Evolutionary conservation across 37 sponge, comb jelly and placozoan genomes (phyloP).

Genomic region (Ephydatia muelleri): DNA sequence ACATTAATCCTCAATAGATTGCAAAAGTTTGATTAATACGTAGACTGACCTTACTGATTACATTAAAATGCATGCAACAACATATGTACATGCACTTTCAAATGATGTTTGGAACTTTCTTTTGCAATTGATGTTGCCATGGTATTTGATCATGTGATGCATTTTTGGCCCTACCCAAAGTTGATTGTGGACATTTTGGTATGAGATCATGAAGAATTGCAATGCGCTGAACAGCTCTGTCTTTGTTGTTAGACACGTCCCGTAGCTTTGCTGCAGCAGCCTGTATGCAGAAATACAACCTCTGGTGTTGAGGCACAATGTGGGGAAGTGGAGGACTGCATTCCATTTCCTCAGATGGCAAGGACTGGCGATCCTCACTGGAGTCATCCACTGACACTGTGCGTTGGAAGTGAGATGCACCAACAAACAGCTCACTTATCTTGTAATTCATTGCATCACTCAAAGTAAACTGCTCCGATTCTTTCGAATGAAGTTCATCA

Average conservation of each 20-base stretch:
- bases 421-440: constrained; percentile 53
- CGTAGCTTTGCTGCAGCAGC: constrained; percentile 52
- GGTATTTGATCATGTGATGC: background rate
- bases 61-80: background rate
- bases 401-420: background rate
- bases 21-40: too few relatives aligned
- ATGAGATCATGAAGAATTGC: constrained; percentile 30
- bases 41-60: too few relatives aligned
- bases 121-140: background rate
- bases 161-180: constrained; percentile 10
- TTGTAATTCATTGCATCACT: constrained; percentile 10
- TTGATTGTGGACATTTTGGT: constrained; percentile 12
- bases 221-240: constrained; percentile 39
- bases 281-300: constrained; percentile 59
- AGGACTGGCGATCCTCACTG: background rate
- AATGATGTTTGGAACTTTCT: background rate
- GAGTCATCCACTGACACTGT: background rate
- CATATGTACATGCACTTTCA: background rate
- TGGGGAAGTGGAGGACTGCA: background rate
- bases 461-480: constrained; percentile 5
- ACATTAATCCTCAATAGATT: too few relatives aligned
- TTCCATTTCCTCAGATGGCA: background rate
- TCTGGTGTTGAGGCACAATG: constrained; percentile 6
- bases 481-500: constrained; percentile 67
- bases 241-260: constrained; percentile 14